phyloP scores from a whole-genome alignment of 1,140 invertebrate genomes.

The Papilio polyxenes region DNA sequence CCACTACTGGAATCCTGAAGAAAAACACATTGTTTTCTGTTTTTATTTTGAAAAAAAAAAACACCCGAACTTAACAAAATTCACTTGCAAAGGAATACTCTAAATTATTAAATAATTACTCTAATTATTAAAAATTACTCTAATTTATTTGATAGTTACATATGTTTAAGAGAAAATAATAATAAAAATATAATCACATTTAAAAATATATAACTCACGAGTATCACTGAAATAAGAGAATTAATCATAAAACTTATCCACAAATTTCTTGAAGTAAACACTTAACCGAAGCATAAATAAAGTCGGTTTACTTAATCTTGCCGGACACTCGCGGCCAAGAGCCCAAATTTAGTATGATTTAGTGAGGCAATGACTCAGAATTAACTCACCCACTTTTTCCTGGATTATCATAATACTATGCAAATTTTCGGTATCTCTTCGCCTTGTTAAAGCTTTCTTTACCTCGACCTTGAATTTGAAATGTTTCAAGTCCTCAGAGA shows the following conservation, averaged over 20 bases:
- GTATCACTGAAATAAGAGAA: too few relatives aligned
- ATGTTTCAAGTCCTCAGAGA: background rate
- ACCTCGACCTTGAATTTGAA: slow-evolving; percentile 14
- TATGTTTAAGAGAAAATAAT: too few relatives aligned
- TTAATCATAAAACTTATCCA: background rate
- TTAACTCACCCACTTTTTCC: slow-evolving; percentile 39
- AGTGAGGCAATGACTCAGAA: slow-evolving; percentile 42
- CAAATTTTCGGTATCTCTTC: slow-evolving; percentile 4
- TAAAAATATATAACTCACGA: too few relatives aligned
- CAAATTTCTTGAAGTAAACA: slow-evolving; percentile 14
- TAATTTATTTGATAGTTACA: too few relatives aligned
- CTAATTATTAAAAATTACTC: too few relatives aligned
- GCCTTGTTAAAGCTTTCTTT: slow-evolving; percentile 12
- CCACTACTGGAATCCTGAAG: too few relatives aligned
- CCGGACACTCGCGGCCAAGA: slow-evolving; percentile 37
- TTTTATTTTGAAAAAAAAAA: too few relatives aligned
- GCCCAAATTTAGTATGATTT: slow-evolving; percentile 44
- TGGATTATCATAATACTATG: slow-evolving; percentile 42
- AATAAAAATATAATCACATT: too few relatives aligned
- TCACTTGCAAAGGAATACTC: too few relatives aligned
- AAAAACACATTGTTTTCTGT: too few relatives aligned
- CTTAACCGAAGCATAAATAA: slow-evolving; percentile 42
- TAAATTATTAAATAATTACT: too few relatives aligned
- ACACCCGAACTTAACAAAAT: too few relatives aligned
- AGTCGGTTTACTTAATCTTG: slow-evolving; percentile 40